Evolutionary conservation across 2,113 vertebrate genomes (phyloP), one percentile per base, ranked within the genome.

Genomic region (Entelurus aequoreus): DNA sequence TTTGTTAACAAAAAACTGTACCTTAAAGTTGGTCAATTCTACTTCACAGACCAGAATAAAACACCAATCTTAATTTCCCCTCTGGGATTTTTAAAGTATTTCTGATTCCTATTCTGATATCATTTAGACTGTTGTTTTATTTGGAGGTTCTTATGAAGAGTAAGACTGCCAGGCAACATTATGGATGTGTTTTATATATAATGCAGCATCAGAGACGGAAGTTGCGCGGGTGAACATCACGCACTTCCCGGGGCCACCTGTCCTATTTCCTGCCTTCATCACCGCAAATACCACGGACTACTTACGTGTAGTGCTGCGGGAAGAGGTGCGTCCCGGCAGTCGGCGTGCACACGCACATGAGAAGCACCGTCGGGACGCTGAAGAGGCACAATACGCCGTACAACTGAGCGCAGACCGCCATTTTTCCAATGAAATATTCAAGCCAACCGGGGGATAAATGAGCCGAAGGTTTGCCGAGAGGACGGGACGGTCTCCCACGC

Each of bases 231-330:
- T 60, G 49, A 52, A 54, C 76, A 80, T 68, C 74, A 63, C 65
- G 49, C 69, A 54, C 64, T 62, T 4, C 63, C 60, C 61, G 48
- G 76, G 79, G 85, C 69, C 84, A 90, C 88, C 87, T 88, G 87
- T 89, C 88, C 87, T 74, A 70, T 50, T 78, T 84, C 67, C 37
- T 46, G 42, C 68, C 69, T 62, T 35, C 44, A 21, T 11, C 71
- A 68, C 14, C 59, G 44, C 21, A 60, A 62, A 75, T 63, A 61
- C 21, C 57, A 63, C 28, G 74, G 63, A 59, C 64, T 88, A 95
- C 94, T 97, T 93, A 97, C 94, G 94, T 95, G 93, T 94, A 93
- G 86, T 94, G 92, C 88, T 95, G 94, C 15, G 94, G 94, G 72
- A 97, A 97, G 89, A 88, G 92, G 88, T 92, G 93, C 80, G 90